Evolutionary conservation across 2,888 invertebrate species (phyloP).

Genomic region (Silvanus unidentatus): DNA sequence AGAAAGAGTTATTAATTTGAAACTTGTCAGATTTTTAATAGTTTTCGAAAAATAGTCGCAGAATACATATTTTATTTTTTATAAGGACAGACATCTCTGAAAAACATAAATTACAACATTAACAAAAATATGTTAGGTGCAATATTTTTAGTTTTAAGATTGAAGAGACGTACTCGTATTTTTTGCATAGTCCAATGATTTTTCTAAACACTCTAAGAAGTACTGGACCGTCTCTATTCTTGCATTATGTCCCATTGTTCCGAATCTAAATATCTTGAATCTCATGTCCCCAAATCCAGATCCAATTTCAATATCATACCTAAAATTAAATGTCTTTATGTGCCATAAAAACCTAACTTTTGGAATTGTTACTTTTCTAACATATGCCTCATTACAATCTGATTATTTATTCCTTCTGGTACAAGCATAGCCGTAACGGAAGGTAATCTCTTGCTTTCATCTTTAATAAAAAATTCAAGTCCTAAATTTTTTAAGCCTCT

Average conservation of each 20-base stretch:
- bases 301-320: constrained; percentile 62
- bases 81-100: too few species aligned
- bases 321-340: constrained; percentile 26
- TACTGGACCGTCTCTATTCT: constrained; percentile 33
- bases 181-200: constrained; percentile 23
- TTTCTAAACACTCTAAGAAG: constrained; percentile 36
- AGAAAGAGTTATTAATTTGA: too few species aligned
- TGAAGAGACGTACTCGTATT: too few species aligned
- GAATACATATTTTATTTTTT: too few species aligned
- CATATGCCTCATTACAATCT: constrained; percentile 26
- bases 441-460: constrained; percentile 57
- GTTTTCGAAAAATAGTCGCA: too few species aligned
- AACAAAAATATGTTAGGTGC: too few species aligned
- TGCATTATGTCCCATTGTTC: constrained; percentile 67
- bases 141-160: too few species aligned
- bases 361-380: constrained; percentile 19
- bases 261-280: constrained; percentile 69
- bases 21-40: too few species aligned
- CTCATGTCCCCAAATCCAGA: constrained; percentile 77
- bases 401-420: constrained; percentile 58
- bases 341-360: background rate
- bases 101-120: too few species aligned
- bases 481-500: constrained; percentile 58
- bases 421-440: constrained; percentile 60
- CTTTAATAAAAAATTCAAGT: constrained; percentile 60